These are phyloP conservation scores for Halichoeres trimaculatus DNA, from an alignment of 2,113 vertebrate genomes.

Conservation along the genomic window DNA sequence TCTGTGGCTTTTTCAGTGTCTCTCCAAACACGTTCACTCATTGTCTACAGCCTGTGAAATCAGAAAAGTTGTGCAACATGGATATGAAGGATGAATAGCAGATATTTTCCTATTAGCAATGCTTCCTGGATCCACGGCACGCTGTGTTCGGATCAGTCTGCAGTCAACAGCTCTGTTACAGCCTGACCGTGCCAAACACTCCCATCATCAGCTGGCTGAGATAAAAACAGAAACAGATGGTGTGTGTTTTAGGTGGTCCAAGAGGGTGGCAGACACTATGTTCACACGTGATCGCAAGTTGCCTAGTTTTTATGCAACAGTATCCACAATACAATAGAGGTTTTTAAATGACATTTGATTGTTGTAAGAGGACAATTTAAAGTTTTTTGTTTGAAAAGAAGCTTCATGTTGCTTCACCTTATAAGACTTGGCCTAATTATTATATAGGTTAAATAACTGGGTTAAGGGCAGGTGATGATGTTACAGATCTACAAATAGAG, in stretches of 20 bases:
- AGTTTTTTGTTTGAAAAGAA: not conserved
- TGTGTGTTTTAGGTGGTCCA: conserved; percentile 22
- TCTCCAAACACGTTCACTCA: not conserved
- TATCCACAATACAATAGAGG: too few species aligned
- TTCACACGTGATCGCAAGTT: not conserved
- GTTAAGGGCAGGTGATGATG: not conserved
- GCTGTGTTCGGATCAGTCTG: not conserved
- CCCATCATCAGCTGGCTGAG: not conserved
- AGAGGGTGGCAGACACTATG: not conserved
- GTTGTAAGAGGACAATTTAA: not conserved
- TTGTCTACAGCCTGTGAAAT: not conserved
- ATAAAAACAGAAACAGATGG: conserved; percentile 61
- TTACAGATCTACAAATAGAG: conserved; percentile 16
- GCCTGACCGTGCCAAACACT: conserved; percentile 4
- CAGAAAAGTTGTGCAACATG: not conserved
- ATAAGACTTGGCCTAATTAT: not conserved
- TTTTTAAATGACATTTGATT: not conserved
- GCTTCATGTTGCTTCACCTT: not conserved
- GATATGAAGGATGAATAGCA: too few species aligned
- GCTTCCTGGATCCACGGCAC: not conserved
- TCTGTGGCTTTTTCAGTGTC: not conserved
- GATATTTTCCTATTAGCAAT: not conserved
- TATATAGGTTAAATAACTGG: not conserved
- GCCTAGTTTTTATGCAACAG: not conserved
- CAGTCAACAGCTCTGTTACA: conserved; percentile 36